Evolutionary conservation across 2,888 invertebrate species (phyloP).

Genomic region (Notocelia uddmanniana): DNA sequence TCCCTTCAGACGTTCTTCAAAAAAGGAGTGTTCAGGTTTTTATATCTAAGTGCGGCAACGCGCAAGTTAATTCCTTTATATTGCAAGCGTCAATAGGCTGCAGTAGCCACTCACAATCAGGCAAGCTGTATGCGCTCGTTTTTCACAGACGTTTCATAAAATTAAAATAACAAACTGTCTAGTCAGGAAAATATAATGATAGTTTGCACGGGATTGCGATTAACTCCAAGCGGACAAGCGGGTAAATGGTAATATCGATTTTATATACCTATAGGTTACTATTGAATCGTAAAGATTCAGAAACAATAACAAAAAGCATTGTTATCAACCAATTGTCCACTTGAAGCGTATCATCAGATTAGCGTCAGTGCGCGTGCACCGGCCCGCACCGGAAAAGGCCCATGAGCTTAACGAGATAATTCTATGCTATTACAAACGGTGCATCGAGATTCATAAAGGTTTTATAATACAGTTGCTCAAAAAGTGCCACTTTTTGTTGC

Average conservation of each 20-base stretch:
- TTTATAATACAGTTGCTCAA: no score
- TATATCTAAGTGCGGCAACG: neutral
- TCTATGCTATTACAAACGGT: constrained; percentile 46
- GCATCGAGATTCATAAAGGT: constrained; percentile 48
- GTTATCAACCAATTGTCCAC: constrained; percentile 17
- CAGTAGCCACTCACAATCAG: neutral
- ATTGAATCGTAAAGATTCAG: neutral
- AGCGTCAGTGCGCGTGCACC: constrained; percentile 1
- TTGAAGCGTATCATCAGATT: constrained; percentile 22
- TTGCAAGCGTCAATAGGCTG: neutral
- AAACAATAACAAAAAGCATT: constrained; percentile 5
- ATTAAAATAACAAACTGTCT: no score
- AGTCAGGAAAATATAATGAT: neutral
- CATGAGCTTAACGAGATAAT: constrained; percentile 19
- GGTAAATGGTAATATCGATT: neutral
- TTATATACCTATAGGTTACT: no score
- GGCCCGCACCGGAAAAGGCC: constrained; percentile 1
- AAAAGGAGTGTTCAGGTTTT: neutral
- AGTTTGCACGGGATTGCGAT: neutral
- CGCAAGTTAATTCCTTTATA: neutral
- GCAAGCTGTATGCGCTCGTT: no score
- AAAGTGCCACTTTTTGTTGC: no score
- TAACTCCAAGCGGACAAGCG: neutral
- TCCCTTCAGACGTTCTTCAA: no score
- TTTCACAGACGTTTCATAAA: no score